Conservation (phyloP, 2,888 invertebrate species). For the Geophilus truncorum region DNA sequence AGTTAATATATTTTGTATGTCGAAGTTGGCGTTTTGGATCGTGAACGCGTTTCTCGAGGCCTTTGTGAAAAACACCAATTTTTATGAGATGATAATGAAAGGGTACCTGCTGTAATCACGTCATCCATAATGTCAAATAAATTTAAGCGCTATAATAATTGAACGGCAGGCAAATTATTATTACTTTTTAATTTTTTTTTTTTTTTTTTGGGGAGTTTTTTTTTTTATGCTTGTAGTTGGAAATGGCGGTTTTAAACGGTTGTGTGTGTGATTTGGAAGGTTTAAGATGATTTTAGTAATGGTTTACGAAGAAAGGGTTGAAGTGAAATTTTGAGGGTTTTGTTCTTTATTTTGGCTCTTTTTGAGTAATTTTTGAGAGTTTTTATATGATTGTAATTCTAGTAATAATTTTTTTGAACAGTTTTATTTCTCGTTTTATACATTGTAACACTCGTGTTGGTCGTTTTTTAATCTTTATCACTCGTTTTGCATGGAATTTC, state of each 20-base stretch:
- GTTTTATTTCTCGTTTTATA: too few species aligned
- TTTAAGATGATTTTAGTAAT: too few species aligned
- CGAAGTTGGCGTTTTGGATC: neutral
- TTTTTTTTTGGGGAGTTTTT: neutral
- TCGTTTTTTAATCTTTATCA: too few species aligned
- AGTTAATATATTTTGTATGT: neutral
- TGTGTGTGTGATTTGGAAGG: too few species aligned
- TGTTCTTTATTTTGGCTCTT: too few species aligned
- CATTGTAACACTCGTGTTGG: too few species aligned
- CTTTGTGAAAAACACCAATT: neutral
- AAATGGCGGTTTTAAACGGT: neutral
- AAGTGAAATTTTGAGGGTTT: too few species aligned
- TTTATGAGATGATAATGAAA: conserved; percentile 20
- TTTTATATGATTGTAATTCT: too few species aligned
- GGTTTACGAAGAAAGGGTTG: too few species aligned
- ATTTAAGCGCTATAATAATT: neutral
- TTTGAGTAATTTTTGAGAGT: too few species aligned
- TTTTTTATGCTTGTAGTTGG: neutral
- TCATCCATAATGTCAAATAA: conserved; percentile 1
- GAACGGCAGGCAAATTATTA: neutral
- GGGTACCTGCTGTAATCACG: neutral
- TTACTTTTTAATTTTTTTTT: neutral
- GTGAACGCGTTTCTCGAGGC: neutral
- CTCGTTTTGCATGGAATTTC: too few species aligned
- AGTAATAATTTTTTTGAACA: too few species aligned